A percentile compares a stretch with the other conserved stretches of the same genome.
Conservation (phyloP, 2,113 vertebrate species). For the Calidris pygmaea region DNA sequence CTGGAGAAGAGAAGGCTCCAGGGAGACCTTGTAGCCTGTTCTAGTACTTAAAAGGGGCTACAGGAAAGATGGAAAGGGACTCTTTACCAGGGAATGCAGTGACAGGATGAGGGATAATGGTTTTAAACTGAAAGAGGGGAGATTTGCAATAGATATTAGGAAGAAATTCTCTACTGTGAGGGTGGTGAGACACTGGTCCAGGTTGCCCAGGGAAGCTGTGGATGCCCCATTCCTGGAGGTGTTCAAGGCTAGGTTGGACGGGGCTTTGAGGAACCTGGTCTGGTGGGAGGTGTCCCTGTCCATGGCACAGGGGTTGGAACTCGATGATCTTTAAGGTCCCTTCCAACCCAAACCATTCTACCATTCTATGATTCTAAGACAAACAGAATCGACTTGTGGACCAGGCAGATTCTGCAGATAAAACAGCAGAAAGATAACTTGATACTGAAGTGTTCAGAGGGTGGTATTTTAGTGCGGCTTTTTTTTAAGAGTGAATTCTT, state of each 20-base stretch:
- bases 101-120: neutral
- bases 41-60: neutral
- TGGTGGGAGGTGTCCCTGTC: neutral
- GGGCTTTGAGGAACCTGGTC: neutral
- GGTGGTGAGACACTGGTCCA: neutral
- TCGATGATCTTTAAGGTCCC: neutral
- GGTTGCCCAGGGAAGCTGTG: neutral
- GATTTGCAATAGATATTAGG: neutral
- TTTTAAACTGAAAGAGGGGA: neutral
- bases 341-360: neutral
- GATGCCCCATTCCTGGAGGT: neutral
- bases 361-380: neutral
- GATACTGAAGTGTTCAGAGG: neutral
- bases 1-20: neutral
- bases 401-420: neutral
- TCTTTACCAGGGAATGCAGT: neutral
- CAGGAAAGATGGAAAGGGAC: neutral
- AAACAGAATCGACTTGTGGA: neutral
- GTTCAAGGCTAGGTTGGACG: neutral
- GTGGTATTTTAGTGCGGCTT: neutral
- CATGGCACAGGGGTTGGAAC: neutral
- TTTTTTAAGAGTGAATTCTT: neutral
- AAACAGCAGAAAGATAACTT: neutral
- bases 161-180: neutral
- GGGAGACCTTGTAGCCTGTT: neutral